phyloP scores from a whole-genome alignment of 30 jellyfish, hydroid and myxozoan species.

The Pseudorhiza aurosa region DNA sequence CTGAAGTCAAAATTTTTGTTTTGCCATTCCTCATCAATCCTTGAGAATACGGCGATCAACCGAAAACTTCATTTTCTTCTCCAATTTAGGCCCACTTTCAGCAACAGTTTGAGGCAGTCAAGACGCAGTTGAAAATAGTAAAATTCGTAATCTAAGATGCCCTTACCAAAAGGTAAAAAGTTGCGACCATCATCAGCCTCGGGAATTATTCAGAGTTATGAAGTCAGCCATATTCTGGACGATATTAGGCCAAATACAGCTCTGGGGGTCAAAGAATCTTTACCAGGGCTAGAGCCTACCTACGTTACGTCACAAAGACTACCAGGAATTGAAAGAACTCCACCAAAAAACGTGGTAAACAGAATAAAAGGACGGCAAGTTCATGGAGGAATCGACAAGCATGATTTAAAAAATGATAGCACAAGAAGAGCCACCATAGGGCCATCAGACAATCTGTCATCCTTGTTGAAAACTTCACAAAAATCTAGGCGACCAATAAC shows the following conservation, averaged over 20 bases:
- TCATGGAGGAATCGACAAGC: conserved; percentile 88
- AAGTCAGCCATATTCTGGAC: conserved; percentile 78
- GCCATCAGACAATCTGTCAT: conserved; percentile 72
- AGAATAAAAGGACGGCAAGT: conserved; percentile 78
- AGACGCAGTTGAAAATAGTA: too few relatives aligned
- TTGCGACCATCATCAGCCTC: conserved; percentile 88
- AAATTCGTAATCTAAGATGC: background rate
- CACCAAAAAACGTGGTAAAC: conserved; percentile 9
- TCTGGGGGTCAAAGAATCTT: conserved; percentile 54
- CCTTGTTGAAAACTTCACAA: conserved; percentile 26
- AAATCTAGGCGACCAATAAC: conserved; percentile 72
- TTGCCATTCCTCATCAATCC: too few relatives aligned
- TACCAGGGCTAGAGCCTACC: conserved; percentile 89
- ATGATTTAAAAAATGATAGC: conserved; percentile 47
- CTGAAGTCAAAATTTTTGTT: too few relatives aligned
- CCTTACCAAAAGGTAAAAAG: conserved; percentile 25
- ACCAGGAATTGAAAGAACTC: conserved; percentile 41
- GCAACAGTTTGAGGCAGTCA: too few relatives aligned
- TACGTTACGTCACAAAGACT: conserved; percentile 76
- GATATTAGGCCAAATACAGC: conserved; percentile 86
- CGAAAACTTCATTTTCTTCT: too few relatives aligned
- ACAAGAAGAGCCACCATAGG: conserved; percentile 89
- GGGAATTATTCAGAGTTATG: conserved; percentile 80
- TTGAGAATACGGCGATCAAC: too few relatives aligned
- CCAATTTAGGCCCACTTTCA: too few relatives aligned